These are phyloP conservation scores for Amblyjoppa fuscipennis DNA, from an alignment of 2,888 invertebrate species.

Conservation along the genomic window DNA sequence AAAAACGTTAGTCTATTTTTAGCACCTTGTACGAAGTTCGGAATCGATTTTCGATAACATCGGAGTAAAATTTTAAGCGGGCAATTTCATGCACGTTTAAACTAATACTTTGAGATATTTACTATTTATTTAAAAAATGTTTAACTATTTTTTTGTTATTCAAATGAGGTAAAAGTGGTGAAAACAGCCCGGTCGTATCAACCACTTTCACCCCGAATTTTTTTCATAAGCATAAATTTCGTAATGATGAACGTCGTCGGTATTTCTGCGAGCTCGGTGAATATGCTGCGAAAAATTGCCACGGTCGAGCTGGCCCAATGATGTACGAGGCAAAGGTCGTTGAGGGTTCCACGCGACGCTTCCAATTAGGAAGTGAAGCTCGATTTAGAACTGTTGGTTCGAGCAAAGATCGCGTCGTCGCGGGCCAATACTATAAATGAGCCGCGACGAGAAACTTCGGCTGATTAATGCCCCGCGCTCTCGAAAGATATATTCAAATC, in stretches of 20 bases:
- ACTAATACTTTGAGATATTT: not conserved
- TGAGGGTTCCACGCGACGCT: conserved; percentile 61
- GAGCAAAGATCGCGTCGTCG: conserved; percentile 49
- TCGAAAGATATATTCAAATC: conserved; percentile 2
- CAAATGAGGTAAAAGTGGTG: not conserved
- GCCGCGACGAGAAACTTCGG: conserved; percentile 13
- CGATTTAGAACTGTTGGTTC: conserved; percentile 72
- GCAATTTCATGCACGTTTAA: not conserved
- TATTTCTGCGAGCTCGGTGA: not conserved
- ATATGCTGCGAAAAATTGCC: conserved; percentile 13
- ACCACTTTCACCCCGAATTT: not conserved
- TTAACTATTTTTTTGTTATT: not conserved
- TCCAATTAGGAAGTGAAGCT: conserved; percentile 76
- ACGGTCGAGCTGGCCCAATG: conserved; percentile 13
- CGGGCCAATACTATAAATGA: conserved; percentile 37
- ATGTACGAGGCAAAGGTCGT: conserved; percentile 29
- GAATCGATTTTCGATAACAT: not conserved
- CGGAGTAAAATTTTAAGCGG: not conserved
- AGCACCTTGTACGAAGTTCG: not conserved
- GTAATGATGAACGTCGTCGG: not conserved
- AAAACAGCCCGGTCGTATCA: not conserved
- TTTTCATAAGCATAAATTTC: not conserved
- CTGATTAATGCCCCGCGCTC: conserved; percentile 10
- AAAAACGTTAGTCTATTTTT: conserved; percentile 3
- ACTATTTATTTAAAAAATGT: not conserved